A percentile compares a stretch with the other conserved stretches of the same genome.
phyloP scores from a whole-genome alignment of 1,140 invertebrate species.

The Euschistus heros region DNA sequence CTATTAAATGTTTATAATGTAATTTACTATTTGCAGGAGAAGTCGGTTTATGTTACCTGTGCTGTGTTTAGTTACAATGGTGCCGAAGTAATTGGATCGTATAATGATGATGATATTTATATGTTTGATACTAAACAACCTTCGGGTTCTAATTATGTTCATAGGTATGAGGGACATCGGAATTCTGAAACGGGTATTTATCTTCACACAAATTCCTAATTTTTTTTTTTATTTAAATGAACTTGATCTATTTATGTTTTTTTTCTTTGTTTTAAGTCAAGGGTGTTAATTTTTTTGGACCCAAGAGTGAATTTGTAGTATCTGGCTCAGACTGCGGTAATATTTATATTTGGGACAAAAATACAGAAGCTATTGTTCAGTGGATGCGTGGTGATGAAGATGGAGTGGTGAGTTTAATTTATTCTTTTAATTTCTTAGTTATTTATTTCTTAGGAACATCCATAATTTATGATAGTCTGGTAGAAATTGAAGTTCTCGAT shows the following conservation, averaged over 20 bases:
- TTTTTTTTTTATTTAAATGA: no score
- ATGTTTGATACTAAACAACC: slow-evolving; percentile 62
- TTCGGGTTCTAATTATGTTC: slow-evolving; percentile 48
- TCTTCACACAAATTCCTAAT: no score
- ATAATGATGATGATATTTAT: slow-evolving; percentile 90
- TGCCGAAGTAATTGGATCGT: slow-evolving; percentile 78
- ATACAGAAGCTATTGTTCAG: slow-evolving; percentile 77
- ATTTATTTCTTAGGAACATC: no score
- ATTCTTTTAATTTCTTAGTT: no score
- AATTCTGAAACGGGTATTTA: slow-evolving; percentile 54
- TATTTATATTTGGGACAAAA: slow-evolving; percentile 89
- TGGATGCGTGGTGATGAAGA: slow-evolving; percentile 73
- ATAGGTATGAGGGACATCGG: slow-evolving; percentile 67
- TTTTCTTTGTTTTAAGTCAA: slow-evolving; percentile 53
- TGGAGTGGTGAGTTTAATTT: slow-evolving; percentile 61
- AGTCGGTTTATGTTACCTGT: slow-evolving; percentile 56
- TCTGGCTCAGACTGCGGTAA: slow-evolving; percentile 94
- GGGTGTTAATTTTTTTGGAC: slow-evolving; percentile 88
- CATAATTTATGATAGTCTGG: no score
- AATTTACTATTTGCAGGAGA: no score
- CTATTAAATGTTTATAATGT: no score
- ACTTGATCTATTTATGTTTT: no score
- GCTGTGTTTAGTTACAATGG: slow-evolving; percentile 87
- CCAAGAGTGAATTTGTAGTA: slow-evolving; percentile 77
- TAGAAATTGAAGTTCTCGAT: no score